A percentile compares a stretch with the other conserved stretches of the same genome.
phyloP scores from a whole-genome alignment of 1,140 invertebrate genomes.

The Babylonia areolata region DNA sequence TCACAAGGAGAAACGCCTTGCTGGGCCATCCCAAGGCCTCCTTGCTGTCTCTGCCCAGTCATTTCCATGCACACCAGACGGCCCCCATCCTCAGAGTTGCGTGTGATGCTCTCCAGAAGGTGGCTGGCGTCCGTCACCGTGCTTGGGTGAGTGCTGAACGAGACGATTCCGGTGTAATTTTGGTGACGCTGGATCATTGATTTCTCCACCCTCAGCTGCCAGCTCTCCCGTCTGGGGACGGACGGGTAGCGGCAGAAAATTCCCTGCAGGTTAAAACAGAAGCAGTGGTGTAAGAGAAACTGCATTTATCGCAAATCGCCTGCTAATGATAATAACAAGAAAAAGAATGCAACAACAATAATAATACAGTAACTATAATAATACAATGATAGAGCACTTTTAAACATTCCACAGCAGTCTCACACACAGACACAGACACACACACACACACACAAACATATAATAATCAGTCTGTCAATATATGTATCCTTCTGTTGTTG shows the following conservation, averaged over 20 bases:
- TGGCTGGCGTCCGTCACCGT: slow-evolving; percentile 45
- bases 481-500: too few relatives aligned
- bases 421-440: too few relatives aligned
- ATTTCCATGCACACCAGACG: slow-evolving; percentile 59
- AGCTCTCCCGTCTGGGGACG: slow-evolving; percentile 36
- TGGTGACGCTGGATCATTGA: slow-evolving; percentile 49
- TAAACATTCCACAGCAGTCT: too few relatives aligned
- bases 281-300: too few relatives aligned
- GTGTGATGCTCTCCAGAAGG: slow-evolving; percentile 50
- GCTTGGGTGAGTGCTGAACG: background rate
- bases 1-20: slow-evolving; percentile 28
- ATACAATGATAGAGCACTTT: too few relatives aligned
- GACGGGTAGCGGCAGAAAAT: slow-evolving; percentile 50
- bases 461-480: too few relatives aligned
- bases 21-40: background rate
- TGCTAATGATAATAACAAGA: too few relatives aligned
- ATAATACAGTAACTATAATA: too few relatives aligned
- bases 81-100: slow-evolving; percentile 51
- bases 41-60: slow-evolving; percentile 47
- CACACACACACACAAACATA: too few relatives aligned
- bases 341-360: too few relatives aligned
- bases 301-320: too few relatives aligned
- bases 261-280: slow-evolving; percentile 40
- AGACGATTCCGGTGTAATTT: slow-evolving; percentile 43
- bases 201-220: slow-evolving; percentile 55